Base-by-base conservation (phyloP, 2,888 invertebrate genomes). In the Minunthozetes semirufus region DNA sequence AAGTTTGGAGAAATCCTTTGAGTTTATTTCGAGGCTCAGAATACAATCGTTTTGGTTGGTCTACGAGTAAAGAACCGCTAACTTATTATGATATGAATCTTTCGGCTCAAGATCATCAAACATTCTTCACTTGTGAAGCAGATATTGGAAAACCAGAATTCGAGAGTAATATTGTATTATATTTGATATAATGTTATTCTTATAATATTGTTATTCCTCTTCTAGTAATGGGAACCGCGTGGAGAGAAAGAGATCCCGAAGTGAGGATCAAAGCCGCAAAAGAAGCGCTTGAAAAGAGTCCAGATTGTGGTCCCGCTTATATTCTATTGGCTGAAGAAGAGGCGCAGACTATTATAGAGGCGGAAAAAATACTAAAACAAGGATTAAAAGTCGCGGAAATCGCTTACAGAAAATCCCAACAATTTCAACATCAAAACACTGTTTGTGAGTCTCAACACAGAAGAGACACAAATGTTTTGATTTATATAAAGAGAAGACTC, bases 31-130 rank as follows among this genome's bases (percentile, higher is more conserved):
- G 98, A 70, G 98, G 97, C 8, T 92, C 96, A 0, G 98, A 98
- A 83, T 99, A 98, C 84, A 92, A 93, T 80, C 87, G 97, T n/a
- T 94, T 94, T 83, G 92, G 91, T 83, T 90, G 90, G 88, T 89
- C 90, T 0, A 93, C 93, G 1, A 42, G 3, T 15, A 90, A 90
- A 79, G 95, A 98, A 80, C 96, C 98, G 0, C 86, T 98, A 61
- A 98, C 98, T 0, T 98, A 94, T 84, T 96, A 98, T 83, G 98
- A 99, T 82, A 97, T 98, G 97, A 99, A 98, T 84, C 86, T 98
- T 63, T 95, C 96, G 0, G 97, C 98, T 25, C 97, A 98, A 85
- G 98, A 98, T 85, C 98, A 99, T 84, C 97, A 97, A 83, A 94
- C 93, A 5, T 93, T 94, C 84, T 94, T 95, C 82, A 94, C 93